Evolutionary conservation across 2,888 invertebrate genomes (phyloP).

Genomic region (Polyploca ridens): DNA sequence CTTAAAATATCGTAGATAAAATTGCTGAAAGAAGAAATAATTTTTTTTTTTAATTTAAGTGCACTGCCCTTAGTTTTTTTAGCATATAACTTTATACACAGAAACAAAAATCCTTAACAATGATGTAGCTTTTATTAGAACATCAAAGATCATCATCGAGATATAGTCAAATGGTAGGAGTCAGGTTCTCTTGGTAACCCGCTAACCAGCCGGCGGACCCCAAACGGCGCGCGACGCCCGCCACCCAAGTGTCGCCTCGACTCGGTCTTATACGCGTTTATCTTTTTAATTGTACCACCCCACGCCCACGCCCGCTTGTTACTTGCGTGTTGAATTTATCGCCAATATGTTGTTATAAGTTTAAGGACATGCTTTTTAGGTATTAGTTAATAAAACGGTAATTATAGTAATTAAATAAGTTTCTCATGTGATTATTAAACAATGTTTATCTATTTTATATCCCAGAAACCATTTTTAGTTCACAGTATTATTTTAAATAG

Average conservation of each 20-base stretch:
- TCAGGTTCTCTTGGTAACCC: slow-evolving; percentile 69
- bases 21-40: too few species aligned
- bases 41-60: too few species aligned
- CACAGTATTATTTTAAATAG: neutral
- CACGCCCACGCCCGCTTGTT: slow-evolving; percentile 51
- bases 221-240: slow-evolving; percentile 53
- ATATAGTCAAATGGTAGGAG: slow-evolving; percentile 45
- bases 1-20: too few species aligned
- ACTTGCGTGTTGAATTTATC: slow-evolving; percentile 68
- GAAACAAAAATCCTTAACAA: too few species aligned
- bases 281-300: slow-evolving; percentile 79
- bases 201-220: slow-evolving; percentile 77
- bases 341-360: slow-evolving; percentile 11
- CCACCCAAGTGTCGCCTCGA: slow-evolving; percentile 69
- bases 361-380: neutral
- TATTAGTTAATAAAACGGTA: neutral
- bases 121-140: too few species aligned
- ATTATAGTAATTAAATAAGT: too few species aligned
- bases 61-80: too few species aligned
- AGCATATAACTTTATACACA: too few species aligned
- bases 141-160: slow-evolving; percentile 15
- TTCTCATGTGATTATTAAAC: too few species aligned
- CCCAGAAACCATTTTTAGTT: neutral
- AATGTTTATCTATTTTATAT: too few species aligned
- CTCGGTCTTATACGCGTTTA: slow-evolving; percentile 78